These are phyloP conservation scores for Spialia ferax DNA, from an alignment of 2,888 invertebrate species.

Conservation along the genomic window DNA sequence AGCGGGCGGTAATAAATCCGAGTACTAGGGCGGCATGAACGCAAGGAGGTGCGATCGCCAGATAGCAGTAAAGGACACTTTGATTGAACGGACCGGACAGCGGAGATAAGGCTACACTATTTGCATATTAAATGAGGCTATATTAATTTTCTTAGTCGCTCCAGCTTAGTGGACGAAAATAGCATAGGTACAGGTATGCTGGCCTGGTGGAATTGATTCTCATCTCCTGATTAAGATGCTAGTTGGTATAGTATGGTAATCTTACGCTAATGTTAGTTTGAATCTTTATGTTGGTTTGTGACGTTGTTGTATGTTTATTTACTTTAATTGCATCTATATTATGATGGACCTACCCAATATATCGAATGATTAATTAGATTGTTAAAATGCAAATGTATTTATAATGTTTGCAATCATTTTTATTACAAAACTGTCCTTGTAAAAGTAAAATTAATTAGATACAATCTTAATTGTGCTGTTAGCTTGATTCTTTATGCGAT, in stretches of 20 bases:
- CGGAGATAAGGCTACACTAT: conserved; percentile 73
- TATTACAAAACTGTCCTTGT: neutral
- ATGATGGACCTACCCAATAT: neutral
- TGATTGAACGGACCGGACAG: conserved; percentile 84
- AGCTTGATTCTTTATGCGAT: neutral
- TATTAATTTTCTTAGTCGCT: conserved; percentile 72
- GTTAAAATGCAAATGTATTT: too few relatives aligned
- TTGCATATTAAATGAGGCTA: conserved; percentile 83
- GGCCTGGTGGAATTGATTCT: conserved; percentile 36
- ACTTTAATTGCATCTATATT: neutral
- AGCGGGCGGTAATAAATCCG: conserved; percentile 70
- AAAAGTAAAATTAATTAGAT: neutral
- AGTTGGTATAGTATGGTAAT: conserved; percentile 16
- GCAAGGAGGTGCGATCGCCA: conserved; percentile 68
- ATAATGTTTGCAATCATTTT: too few relatives aligned
- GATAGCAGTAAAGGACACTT: conserved; percentile 82
- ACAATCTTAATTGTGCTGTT: neutral
- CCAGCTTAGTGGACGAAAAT: conserved; percentile 45
- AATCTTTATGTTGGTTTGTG: neutral
- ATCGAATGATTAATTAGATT: too few relatives aligned
- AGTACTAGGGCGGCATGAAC: conserved; percentile 71
- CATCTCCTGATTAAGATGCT: conserved; percentile 36
- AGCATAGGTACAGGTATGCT: conserved; percentile 34
- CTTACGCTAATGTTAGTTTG: conserved; percentile 1
- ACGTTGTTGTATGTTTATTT: neutral